Conservation (phyloP, 2,888 invertebrate genomes). For the Agrochola litura region DNA sequence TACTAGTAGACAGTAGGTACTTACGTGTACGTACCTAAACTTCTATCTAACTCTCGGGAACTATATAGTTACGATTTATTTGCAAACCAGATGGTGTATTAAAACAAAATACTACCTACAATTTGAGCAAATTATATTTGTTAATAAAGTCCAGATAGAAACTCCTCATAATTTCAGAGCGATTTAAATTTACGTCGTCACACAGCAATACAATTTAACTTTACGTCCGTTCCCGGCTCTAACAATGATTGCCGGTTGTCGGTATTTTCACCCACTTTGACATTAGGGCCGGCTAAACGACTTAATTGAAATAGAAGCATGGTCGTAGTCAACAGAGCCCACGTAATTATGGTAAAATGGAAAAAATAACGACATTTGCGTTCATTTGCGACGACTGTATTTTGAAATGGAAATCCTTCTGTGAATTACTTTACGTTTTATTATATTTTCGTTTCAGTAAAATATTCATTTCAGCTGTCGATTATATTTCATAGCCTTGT, state of each 20-base stretch:
- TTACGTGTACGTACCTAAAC: not conserved
- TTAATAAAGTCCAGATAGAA: conserved; percentile 40
- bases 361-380: conserved; percentile 57
- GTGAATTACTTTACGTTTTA: conserved; percentile 39
- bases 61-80: conserved; percentile 8
- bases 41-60: not conserved
- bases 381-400: conserved; percentile 46
- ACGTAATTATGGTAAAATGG: conserved; percentile 57
- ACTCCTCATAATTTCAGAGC: conserved; percentile 62
- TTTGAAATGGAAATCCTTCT: conserved; percentile 41
- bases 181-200: conserved; percentile 66
- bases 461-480: conserved; percentile 44
- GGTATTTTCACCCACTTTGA: conserved; percentile 68
- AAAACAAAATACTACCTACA: conserved; percentile 21
- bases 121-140: conserved; percentile 16
- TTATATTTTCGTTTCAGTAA: conserved; percentile 40
- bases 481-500: conserved; percentile 21
- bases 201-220: conserved; percentile 72
- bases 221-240: conserved; percentile 63
- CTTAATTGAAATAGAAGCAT: conserved; percentile 65
- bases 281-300: conserved; percentile 58
- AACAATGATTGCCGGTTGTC: conserved; percentile 68
- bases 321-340: conserved; percentile 45
- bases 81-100: conserved; percentile 22
- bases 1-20: too few relatives aligned